These are phyloP conservation scores for Dromiciops gliroides DNA, from an alignment of 2,113 vertebrate genomes.

Conservation along the genomic window DNA sequence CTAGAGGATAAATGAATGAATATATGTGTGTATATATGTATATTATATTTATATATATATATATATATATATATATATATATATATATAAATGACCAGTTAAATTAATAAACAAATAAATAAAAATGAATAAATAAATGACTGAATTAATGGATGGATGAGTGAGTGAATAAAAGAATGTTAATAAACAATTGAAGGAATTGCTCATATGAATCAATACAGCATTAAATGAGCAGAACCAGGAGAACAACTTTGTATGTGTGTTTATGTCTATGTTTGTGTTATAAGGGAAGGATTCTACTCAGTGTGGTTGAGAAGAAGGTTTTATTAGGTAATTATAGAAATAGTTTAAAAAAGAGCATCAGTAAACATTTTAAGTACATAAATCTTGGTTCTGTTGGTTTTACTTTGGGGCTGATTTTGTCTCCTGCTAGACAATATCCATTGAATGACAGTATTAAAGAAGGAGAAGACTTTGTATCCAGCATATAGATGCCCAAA, in stretches of 20 bases:
- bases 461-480: neutral
- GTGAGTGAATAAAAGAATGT: too few relatives aligned
- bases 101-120: too few relatives aligned
- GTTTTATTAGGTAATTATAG: neutral
- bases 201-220: too few relatives aligned
- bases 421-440: neutral
- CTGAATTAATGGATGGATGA: too few relatives aligned
- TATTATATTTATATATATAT: too few relatives aligned
- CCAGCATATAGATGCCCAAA: neutral
- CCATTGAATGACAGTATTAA: neutral
- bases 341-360: neutral
- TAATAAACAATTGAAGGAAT: too few relatives aligned
- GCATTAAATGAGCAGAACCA: too few relatives aligned
- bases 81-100: too few relatives aligned
- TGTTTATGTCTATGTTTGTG: neutral
- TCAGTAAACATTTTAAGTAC: neutral
- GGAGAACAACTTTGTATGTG: neutral
- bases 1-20: too few relatives aligned
- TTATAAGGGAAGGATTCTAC: neutral
- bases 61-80: too few relatives aligned
- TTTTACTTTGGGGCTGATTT: neutral
- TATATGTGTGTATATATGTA: too few relatives aligned
- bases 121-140: too few relatives aligned
- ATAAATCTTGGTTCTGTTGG: neutral
- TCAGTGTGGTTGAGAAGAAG: neutral